phyloP scores from a whole-genome alignment of 2,113 vertebrate species.

The Rhadina sibilatrix region DNA sequence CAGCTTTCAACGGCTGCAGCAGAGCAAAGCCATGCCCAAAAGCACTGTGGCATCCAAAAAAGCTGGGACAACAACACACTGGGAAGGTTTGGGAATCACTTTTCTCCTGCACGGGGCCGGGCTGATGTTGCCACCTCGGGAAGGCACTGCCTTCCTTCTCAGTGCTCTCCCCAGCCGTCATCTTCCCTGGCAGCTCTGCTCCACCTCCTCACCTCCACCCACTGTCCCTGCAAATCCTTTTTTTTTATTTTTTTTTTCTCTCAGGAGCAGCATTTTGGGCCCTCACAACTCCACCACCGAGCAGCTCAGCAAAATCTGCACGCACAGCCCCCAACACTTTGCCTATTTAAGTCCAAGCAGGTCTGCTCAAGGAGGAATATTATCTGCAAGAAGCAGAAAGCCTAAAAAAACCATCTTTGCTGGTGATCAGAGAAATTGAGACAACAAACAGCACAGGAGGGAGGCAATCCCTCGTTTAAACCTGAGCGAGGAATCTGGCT shows the following conservation, averaged over 20 bases:
- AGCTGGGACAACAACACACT: not conserved
- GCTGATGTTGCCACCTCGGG: not conserved
- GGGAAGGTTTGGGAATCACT: not conserved
- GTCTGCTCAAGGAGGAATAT: not conserved
- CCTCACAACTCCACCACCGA: not conserved
- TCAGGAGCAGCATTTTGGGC: not conserved
- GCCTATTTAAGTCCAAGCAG: not conserved
- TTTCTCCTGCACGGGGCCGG: accelerated
- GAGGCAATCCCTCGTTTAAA: conserved; percentile 18
- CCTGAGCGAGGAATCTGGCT: not conserved
- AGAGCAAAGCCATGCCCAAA: not conserved
- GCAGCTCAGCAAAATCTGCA: not conserved
- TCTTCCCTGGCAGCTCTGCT: not conserved
- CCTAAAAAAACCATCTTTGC: not conserved
- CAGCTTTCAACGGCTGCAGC: not conserved
- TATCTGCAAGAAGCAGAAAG: conserved; percentile 16
- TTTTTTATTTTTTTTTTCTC: no score
- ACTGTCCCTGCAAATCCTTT: not conserved
- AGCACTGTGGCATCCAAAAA: not conserved
- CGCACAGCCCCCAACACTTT: not conserved
- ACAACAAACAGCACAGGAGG: conserved; percentile 43
- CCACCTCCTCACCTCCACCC: not conserved
- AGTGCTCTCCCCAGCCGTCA: not conserved
- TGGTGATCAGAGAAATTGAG: conserved; percentile 9
- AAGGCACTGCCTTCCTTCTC: not conserved